phyloP scores from a whole-genome alignment of 2,888 invertebrate species.

The Apotomis turbidana region DNA sequence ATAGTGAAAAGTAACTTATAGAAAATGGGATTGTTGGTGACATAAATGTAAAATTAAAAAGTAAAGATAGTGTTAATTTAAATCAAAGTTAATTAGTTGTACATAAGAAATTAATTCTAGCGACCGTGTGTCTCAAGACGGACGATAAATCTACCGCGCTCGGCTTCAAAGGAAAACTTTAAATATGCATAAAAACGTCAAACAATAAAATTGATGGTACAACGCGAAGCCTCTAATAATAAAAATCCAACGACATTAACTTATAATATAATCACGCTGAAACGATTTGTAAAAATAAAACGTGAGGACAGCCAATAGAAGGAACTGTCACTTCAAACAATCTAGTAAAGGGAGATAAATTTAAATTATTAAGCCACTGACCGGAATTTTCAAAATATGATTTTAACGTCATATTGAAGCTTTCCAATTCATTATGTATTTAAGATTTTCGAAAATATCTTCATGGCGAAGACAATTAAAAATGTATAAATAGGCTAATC shows the following conservation, averaged over 20 bases:
- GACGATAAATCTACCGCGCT: conserved; percentile 70
- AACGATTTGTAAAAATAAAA: conserved; percentile 78
- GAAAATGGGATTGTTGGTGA: conserved; percentile 5
- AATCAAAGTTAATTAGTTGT: conserved; percentile 37
- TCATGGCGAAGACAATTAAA: conserved; percentile 57
- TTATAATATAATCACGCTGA: conserved; percentile 66
- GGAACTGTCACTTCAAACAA: conserved; percentile 41
- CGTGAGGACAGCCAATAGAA: conserved; percentile 60
- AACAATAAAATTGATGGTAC: conserved; percentile 73
- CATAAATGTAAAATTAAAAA: conserved; percentile 25
- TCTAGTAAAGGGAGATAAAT: conserved; percentile 35
- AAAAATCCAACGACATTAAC: conserved; percentile 67
- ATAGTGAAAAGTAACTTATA: conserved; percentile 3
- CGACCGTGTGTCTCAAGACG: conserved; percentile 57
- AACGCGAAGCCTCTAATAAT: conserved; percentile 61
- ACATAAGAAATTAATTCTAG: conserved; percentile 43
- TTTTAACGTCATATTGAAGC: conserved; percentile 12
- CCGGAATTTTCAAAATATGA: conserved; percentile 24
- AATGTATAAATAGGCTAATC: conserved; percentile 66
- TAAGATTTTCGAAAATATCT: conserved; percentile 15
- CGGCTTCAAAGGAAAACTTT: conserved; percentile 79
- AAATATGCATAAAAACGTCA: conserved; percentile 82
- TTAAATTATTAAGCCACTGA: conserved; percentile 31
- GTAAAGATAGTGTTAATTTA: conserved; percentile 27
- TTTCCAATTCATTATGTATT: conserved; percentile 17